Percentiles rank a stretch among this genome's conserved stretches.
Evolutionary conservation across 2,888 invertebrate species (phyloP).

Genomic region (Acrocyrtus sp.): DNA sequence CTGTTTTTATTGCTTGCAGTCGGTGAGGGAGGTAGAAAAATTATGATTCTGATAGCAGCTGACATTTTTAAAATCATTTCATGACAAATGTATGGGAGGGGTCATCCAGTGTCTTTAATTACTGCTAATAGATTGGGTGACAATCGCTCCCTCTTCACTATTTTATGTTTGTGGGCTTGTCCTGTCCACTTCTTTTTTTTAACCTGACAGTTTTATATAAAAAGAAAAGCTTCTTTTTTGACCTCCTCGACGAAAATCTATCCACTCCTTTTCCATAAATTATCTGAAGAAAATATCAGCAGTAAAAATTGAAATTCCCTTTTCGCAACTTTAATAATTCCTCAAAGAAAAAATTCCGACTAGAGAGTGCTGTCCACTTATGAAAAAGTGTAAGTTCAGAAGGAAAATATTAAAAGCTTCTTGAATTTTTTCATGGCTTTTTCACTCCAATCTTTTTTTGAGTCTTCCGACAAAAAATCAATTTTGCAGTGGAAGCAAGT

Average conservation of each 20-base stretch:
- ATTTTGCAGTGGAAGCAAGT: neutral
- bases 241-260: too few species aligned
- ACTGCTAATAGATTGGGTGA: conserved; percentile 27
- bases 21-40: neutral
- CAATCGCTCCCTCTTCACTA: conserved; percentile 27
- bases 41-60: neutral
- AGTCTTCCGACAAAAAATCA: neutral
- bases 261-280: too few species aligned
- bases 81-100: conserved; percentile 1
- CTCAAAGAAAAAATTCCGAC: conserved; percentile 4
- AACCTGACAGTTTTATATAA: conserved; percentile 40
- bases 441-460: neutral
- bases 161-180: conserved; percentile 11
- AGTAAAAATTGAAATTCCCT: conserved; percentile 1
- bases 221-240: conserved; percentile 33
- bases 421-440: too few species aligned
- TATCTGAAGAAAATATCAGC: neutral
- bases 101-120: conserved; percentile 34
- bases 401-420: neutral
- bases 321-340: neutral
- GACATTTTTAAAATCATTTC: neutral
- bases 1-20: too few species aligned
- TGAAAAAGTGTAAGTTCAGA: neutral
- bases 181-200: conserved; percentile 11
- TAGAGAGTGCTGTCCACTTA: neutral